These are phyloP conservation scores for Bucco capensis DNA, from an alignment of 2,113 vertebrate species.

Conservation along the genomic window DNA sequence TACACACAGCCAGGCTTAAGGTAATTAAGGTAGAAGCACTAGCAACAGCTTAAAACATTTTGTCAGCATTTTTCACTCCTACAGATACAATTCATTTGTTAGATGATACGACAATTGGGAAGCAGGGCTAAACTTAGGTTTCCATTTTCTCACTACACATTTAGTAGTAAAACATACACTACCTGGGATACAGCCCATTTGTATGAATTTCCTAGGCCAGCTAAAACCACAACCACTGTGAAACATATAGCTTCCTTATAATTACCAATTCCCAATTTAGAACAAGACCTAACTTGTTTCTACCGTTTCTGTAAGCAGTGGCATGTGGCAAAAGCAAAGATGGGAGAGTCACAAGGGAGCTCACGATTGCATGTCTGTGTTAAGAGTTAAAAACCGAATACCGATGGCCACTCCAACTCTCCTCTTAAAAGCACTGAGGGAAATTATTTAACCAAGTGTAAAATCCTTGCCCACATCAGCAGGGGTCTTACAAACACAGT, in stretches of 20 bases:
- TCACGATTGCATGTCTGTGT: accelerated
- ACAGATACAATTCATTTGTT: background rate
- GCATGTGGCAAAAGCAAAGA: background rate
- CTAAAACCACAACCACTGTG: conserved; percentile 26
- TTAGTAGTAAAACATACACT: background rate
- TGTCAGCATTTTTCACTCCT: background rate
- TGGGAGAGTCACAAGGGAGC: background rate
- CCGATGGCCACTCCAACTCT: background rate
- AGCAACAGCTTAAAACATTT: conserved; percentile 1
- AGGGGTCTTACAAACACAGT: background rate
- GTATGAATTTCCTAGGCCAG: conserved; percentile 13
- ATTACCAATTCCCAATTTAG: conserved; percentile 53
- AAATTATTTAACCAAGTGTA: background rate
- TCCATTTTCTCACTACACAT: background rate
- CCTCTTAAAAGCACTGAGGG: background rate
- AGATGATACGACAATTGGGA: background rate
- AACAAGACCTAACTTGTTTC: conserved; percentile 43
- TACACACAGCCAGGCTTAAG: background rate
- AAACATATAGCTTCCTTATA: conserved; percentile 33
- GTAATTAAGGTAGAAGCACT: background rate
- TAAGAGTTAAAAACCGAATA: background rate
- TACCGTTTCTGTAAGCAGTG: background rate
- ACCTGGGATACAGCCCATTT: conserved; percentile 1
- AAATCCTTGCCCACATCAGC: background rate
- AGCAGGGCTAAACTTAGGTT: background rate